Evolutionary conservation across 2,113 vertebrate genomes (phyloP).

Genomic region (Psammodynastes pulverulentus): DNA sequence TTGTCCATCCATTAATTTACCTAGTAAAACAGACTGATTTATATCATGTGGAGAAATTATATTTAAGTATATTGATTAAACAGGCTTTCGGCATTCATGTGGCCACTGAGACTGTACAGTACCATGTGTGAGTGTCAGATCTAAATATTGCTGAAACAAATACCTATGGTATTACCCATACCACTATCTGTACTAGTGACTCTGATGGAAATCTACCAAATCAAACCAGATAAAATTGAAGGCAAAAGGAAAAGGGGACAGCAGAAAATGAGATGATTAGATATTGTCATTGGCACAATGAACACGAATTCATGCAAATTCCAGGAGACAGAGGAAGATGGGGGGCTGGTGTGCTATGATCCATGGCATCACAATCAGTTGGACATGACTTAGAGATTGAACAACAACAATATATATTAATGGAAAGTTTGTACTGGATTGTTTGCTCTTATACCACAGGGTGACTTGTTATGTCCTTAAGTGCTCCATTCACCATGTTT

Average conservation of each 20-base stretch:
- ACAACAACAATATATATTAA: neutral
- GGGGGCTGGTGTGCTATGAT: neutral
- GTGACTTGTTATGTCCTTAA: neutral
- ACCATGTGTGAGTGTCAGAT: neutral
- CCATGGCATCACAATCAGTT: neutral
- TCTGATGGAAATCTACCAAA: neutral
- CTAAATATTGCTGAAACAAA: neutral
- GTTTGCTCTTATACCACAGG: neutral
- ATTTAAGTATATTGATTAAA: constrained; percentile 44
- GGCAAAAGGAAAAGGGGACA: neutral
- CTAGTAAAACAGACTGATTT: constrained; percentile 49
- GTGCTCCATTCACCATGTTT: neutral
- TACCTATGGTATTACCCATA: neutral
- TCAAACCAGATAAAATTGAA: neutral
- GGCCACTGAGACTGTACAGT: neutral
- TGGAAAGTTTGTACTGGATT: too few relatives aligned
- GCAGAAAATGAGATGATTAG: neutral
- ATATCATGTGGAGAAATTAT: constrained; percentile 62
- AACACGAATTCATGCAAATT: neutral
- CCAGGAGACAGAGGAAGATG: neutral
- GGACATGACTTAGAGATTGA: neutral
- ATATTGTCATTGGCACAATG: neutral
- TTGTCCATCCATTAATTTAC: neutral
- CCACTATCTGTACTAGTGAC: neutral
- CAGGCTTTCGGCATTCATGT: constrained; percentile 26